phyloP scores from a whole-genome alignment of 2,888 invertebrate species.

The Drosophila meridionalis region DNA sequence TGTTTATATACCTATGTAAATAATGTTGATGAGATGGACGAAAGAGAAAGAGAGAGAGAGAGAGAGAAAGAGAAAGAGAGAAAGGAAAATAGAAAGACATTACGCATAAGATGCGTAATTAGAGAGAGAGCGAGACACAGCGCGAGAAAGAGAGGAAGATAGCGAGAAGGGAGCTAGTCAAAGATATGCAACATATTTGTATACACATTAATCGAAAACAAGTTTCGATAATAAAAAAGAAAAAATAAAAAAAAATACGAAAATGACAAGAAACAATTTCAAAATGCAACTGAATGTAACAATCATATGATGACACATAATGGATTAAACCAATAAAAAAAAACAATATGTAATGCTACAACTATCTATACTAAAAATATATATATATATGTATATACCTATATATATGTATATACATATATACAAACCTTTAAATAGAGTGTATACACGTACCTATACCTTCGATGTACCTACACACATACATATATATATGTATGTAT shows the following conservation, averaged over 20 bases:
- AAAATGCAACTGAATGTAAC: slow-evolving; percentile 75
- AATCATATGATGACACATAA: slow-evolving; percentile 77
- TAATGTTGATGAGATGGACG: slow-evolving; percentile 25
- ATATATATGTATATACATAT: slow-evolving; percentile 23
- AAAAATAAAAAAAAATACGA: not conserved
- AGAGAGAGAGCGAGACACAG: not conserved
- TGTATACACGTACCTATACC: slow-evolving; percentile 30
- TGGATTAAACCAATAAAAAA: slow-evolving; percentile 48
- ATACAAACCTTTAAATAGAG: slow-evolving; percentile 28
- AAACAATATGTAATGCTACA: slow-evolving; percentile 26
- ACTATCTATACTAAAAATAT: slow-evolving; percentile 16
- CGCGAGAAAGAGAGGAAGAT: not conserved
- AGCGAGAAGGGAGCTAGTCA: not conserved
- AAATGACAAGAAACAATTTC: slow-evolving; percentile 36
- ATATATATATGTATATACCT: slow-evolving; percentile 25
- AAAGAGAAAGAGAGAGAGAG: not conserved
- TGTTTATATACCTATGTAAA: slow-evolving; percentile 37
- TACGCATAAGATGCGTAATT: slow-evolving; percentile 32
- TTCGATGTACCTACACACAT: slow-evolving; percentile 12
- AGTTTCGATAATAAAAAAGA: slow-evolving; percentile 20
- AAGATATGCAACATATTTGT: slow-evolving; percentile 11
- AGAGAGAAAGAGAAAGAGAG: not conserved
- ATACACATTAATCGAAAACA: slow-evolving; percentile 16
- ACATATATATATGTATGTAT: slow-evolving; percentile 25
- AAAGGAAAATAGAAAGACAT: slow-evolving; percentile 5